Evolutionary conservation across 2,888 invertebrate genomes (phyloP).

Genomic region (Dysmachus trigonus): DNA sequence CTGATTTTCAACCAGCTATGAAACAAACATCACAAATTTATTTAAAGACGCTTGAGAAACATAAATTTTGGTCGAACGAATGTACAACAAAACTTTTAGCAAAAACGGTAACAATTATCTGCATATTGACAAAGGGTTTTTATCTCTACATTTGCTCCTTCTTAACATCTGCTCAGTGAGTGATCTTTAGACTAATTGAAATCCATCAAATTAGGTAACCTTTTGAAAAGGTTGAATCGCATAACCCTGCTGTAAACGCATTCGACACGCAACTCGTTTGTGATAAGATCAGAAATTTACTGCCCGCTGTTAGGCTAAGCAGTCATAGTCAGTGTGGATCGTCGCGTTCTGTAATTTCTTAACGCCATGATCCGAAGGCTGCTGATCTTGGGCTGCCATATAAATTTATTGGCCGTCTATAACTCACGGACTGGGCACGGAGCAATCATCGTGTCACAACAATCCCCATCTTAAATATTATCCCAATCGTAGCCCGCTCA

Average conservation of each 20-base stretch:
- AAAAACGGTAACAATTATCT: too few species aligned
- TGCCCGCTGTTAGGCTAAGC: not conserved
- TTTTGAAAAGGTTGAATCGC: not conserved
- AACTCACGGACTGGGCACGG: not conserved
- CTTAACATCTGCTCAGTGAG: not conserved
- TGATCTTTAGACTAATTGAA: not conserved
- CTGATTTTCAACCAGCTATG: too few species aligned
- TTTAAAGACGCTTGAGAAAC: not conserved
- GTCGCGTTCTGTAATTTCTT: not conserved
- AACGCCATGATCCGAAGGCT: not conserved
- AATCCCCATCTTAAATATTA: not conserved
- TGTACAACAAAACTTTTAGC: too few species aligned
- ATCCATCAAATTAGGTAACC: not conserved
- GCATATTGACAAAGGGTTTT: too few species aligned
- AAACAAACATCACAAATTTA: not conserved
- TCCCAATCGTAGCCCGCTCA: not conserved
- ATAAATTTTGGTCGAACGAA: too few species aligned
- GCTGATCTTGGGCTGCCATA: not conserved
- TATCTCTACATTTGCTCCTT: not conserved
- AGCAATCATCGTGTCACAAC: conserved; percentile 26
- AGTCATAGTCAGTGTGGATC: not conserved
- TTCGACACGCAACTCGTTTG: not conserved
- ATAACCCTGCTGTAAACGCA: not conserved
- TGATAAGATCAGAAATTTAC: not conserved
- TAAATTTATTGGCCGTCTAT: conserved; percentile 12